Evolutionary conservation across 2,113 vertebrate species (phyloP), one percentile per base, ranked within the genome.

Genomic region (Proteles cristata): DNA sequence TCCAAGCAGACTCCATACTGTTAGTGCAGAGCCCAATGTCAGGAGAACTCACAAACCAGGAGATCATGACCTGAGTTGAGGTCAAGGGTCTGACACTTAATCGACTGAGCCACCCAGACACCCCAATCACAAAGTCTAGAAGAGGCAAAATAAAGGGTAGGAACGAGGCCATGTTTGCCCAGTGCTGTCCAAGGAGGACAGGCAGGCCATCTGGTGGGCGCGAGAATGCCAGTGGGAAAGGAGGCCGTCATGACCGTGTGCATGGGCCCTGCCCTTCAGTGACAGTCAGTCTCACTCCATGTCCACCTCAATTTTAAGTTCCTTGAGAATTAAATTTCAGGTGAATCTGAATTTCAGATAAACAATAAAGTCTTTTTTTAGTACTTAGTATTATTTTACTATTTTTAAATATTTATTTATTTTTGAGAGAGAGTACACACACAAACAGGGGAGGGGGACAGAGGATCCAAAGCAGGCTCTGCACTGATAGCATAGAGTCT

Each of bases 301-400:
- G 1, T 2, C 4, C 28, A n/a, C 63, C 61, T 84, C n/a, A 17
- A 66, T 61, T 61, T 53, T 48, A 93, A 92, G 61, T 39, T 74
- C 21, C 76, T 28, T 45, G 39, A 80, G n/a, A 45, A 35, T 39
- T 1, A 2, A 92, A 92, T 45, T 92, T 71, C 39, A 43, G 53
- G n/a, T 31, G 58, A 73, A 88, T 79, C 58, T 48, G 61, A 91
- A 92, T 74, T 93, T 83, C 89, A 95, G 74, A 90, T 48, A 61
- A 82, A 73, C 6, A 69, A 48, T 68, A 43, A 53, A 35, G 21
- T 61, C 73, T 53, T 50, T 35, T 79, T 55, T 87, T 69, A 90
- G 80, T 71, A 58, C 39, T 63, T 87, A 61, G 16, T 86, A 48
- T 55, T 80, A 61, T 68, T 94, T 94, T n/a, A 94, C 31, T 65